phyloP scores from a whole-genome alignment of 2,113 vertebrate genomes.

The Halcyon senegalensis region DNA sequence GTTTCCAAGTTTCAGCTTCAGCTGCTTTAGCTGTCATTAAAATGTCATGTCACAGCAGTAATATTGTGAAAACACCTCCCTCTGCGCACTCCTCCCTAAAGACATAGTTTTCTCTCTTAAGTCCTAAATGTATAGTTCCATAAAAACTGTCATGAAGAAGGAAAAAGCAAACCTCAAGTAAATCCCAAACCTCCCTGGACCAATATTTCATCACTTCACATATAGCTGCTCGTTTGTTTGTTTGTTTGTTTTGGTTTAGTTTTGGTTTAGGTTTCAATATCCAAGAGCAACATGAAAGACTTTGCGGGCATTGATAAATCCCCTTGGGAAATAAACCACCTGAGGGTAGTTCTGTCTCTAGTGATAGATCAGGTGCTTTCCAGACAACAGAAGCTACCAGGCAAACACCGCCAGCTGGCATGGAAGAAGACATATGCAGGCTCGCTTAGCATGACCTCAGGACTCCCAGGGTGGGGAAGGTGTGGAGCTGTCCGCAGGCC shows the following conservation, averaged over 20 bases:
- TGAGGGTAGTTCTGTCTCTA: neutral
- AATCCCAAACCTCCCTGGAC: neutral
- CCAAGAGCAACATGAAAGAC: neutral
- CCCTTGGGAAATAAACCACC: neutral
- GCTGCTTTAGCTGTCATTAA: neutral
- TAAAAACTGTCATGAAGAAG: neutral
- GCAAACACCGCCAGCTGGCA: neutral
- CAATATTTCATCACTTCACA: neutral
- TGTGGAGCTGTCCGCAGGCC: neutral
- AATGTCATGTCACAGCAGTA: neutral
- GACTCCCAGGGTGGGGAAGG: neutral
- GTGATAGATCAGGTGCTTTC: neutral
- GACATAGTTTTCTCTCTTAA: neutral
- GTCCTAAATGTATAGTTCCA: neutral
- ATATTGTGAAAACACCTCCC: neutral
- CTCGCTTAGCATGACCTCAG: neutral
- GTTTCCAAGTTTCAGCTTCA: neutral
- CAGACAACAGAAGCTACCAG: neutral
- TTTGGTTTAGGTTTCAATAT: neutral
- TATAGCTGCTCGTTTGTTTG: neutral
- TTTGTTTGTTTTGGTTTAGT: neutral
- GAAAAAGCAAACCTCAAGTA: neutral
- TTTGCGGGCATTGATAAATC: neutral
- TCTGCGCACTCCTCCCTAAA: neutral
- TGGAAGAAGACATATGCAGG: rapidly evolving